Conservation (phyloP, 2,113 vertebrate genomes). For the Chamaea fasciata region DNA sequence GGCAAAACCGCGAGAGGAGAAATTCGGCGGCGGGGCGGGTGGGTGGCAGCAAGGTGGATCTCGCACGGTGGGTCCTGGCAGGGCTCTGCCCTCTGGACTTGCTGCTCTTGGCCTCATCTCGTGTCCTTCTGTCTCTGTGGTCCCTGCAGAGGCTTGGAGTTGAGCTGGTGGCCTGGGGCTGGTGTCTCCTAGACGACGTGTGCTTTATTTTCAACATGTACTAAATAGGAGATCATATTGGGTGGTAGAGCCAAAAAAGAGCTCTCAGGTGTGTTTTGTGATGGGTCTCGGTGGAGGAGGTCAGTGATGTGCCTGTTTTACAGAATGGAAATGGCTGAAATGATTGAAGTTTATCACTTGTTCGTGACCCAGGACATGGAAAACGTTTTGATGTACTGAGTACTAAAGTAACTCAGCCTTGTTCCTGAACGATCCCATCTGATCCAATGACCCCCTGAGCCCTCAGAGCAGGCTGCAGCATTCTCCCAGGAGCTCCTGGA, state of each 20-base stretch:
- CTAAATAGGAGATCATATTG: accelerated
- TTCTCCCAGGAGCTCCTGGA: too few species aligned
- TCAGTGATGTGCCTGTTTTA: accelerated
- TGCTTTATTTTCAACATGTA: neutral
- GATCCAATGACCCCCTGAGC: accelerated
- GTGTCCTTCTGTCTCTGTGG: neutral
- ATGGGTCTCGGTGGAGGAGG: neutral
- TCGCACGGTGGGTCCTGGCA: neutral
- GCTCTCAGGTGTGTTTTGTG: neutral
- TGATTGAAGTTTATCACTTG: accelerated
- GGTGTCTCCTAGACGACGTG: neutral
- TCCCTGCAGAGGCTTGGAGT: neutral
- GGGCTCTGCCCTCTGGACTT: neutral
- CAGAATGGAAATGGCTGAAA: neutral
- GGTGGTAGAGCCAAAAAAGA: accelerated
- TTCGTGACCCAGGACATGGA: neutral
- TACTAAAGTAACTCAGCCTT: neutral
- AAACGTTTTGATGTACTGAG: neutral
- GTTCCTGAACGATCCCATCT: neutral
- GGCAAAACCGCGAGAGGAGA: neutral
- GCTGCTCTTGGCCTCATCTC: neutral
- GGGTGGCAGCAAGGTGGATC: neutral
- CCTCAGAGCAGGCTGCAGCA: neutral
- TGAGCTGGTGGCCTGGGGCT: too few species aligned
- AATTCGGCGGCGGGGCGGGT: neutral